These are phyloP conservation scores for Amniataba percoides DNA, from an alignment of 2,797 vertebrate genomes.

Conservation along the genomic window DNA sequence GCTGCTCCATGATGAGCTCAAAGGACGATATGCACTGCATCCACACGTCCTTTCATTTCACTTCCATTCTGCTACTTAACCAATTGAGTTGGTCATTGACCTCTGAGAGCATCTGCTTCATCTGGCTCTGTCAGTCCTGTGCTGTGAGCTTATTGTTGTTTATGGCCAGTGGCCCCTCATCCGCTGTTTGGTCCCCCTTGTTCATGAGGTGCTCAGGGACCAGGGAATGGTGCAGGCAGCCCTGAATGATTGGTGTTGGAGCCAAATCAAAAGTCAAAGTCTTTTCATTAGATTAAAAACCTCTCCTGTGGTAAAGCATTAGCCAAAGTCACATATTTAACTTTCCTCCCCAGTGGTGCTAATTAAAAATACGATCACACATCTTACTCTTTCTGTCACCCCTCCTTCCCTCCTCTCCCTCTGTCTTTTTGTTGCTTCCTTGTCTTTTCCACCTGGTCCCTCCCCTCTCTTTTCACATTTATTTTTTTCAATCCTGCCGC, in stretches of 20 bases:
- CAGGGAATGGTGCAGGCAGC: constrained; percentile 6
- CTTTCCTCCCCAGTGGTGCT: constrained; percentile 46
- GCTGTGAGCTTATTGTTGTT: constrained; percentile 60
- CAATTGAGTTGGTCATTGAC: constrained; percentile 55
- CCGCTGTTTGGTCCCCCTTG: constrained; percentile 16
- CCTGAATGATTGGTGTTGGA: constrained; percentile 26
- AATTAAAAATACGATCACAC: constrained; percentile 66
- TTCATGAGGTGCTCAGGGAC: constrained; percentile 25
- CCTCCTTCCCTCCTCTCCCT: constrained; percentile 19
- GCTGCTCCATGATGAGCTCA: constrained; percentile 5
- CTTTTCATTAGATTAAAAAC: constrained; percentile 64
- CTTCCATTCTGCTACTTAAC: constrained; percentile 67
- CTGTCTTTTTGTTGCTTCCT: constrained; percentile 25
- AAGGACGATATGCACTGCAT: constrained; percentile 41
- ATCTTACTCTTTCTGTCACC: constrained; percentile 35
- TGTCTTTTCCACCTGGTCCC: constrained; percentile 15
- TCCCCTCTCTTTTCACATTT: constrained; percentile 33
- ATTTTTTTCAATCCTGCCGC: constrained; percentile 28
- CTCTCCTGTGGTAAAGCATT: constrained; percentile 34
- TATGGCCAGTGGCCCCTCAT: constrained; percentile 34
- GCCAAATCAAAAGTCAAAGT: constrained; percentile 64
- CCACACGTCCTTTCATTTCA: constrained; percentile 44
- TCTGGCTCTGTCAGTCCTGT: constrained; percentile 35
- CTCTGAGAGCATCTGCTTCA: constrained; percentile 71
- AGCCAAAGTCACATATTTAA: constrained; percentile 57